Base-by-base conservation (phyloP, 2,888 invertebrate species). In the Platerodrilus igneus region DNA sequence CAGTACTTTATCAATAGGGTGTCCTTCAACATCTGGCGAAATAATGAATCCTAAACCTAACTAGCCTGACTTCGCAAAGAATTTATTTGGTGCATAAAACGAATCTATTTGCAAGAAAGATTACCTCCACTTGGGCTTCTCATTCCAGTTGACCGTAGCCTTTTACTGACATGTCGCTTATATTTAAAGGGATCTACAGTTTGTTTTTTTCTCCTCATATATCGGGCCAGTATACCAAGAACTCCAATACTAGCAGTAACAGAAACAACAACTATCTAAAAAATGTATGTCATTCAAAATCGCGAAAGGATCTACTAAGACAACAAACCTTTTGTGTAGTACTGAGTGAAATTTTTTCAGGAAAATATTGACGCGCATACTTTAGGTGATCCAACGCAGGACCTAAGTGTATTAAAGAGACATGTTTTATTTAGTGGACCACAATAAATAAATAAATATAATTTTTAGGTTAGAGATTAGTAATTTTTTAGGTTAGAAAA, bases 181-280 rank as follows among this genome's bases (percentile, higher is more conserved):
- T 75, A 72, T 55, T 79, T 78, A 21, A 70, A 62, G 1, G 77
- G 67, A 23, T 79, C 78, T 34, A 81, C 76, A 45, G 77, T 74
- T 8, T 78, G 77, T 59, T 83, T 76, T 41, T 82, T 73, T 37
- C 89, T 75, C 29, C 86, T 79, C 54, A 90, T 71, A 66, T 86
- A 88, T 52, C 83, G 78, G 23, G 92, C 88, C 17, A 93, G 67
- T 6, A 89, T 78, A 21, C 88, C 86, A 23, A 93, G 77, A n/a
- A 92, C 71, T 5, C 86, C 78, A 11, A 89, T 80, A 58, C 92
- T 87, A 21, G 86, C 77, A 31, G 85, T 79, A 48, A 86, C 73
- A 48, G 86, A 83, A 61, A 85, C 75, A 57, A 85, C 69, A 39
- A 84, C 75, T 41, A 86, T 76, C 83, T 86, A 58, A 37, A 40